Conservation (phyloP, 2,797 vertebrate genomes). For the Microctenopoma stevenorrisi region DNA sequence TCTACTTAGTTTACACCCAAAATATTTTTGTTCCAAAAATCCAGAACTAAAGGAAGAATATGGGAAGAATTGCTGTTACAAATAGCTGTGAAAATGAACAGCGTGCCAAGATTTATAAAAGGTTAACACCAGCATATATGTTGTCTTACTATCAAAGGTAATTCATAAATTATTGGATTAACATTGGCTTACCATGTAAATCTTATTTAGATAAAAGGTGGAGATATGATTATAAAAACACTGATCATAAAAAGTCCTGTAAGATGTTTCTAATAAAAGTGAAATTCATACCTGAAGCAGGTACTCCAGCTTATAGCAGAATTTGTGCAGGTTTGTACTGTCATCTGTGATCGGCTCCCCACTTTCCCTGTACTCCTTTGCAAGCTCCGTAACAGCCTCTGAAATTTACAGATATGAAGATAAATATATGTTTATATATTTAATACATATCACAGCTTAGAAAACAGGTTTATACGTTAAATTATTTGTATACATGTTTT, state of each 20-base stretch:
- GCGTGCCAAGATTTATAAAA: too few relatives aligned
- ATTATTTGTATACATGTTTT: background rate
- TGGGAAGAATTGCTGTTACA: too few relatives aligned
- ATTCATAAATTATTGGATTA: too few relatives aligned
- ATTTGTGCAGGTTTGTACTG: slow-evolving; percentile 92
- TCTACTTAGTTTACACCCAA: too few relatives aligned
- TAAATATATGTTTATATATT: background rate
- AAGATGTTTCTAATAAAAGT: background rate
- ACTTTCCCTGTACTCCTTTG: slow-evolving; percentile 91
- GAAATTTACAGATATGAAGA: slow-evolving; percentile 27
- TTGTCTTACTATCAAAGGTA: too few relatives aligned
- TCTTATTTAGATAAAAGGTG: too few relatives aligned
- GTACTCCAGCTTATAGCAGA: slow-evolving; percentile 97
- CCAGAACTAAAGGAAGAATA: too few relatives aligned
- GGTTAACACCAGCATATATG: too few relatives aligned
- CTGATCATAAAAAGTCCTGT: background rate
- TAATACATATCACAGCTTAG: background rate
- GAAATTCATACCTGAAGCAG: slow-evolving; percentile 89
- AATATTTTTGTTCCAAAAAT: too few relatives aligned
- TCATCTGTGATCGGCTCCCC: slow-evolving; percentile 96
- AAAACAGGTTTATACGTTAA: slow-evolving; percentile 2
- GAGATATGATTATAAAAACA: background rate
- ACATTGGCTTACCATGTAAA: too few relatives aligned
- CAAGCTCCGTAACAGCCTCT: slow-evolving; percentile 92
- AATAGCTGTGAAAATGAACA: too few relatives aligned